Conservation (phyloP, 2,113 vertebrate genomes). For the Mellivora capensis region DNA sequence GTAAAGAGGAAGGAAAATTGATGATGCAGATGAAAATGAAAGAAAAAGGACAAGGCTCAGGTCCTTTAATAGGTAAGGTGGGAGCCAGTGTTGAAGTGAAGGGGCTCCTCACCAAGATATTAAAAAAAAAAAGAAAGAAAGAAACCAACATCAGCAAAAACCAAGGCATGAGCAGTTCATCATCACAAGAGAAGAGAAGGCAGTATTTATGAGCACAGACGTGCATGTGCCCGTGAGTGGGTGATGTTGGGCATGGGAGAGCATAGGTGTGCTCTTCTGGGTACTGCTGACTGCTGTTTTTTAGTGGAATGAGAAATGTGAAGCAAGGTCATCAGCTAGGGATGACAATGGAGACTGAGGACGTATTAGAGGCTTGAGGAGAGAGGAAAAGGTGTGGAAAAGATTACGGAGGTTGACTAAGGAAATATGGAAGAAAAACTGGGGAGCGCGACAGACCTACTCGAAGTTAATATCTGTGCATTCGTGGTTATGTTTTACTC, state of each 20-base stretch:
- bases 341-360: background rate
- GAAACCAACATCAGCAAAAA: background rate
- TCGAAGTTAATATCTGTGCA: background rate
- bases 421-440: background rate
- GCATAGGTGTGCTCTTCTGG: accelerated
- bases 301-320: background rate
- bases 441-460: background rate
- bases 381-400: background rate
- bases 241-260: background rate
- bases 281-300: background rate
- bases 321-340: background rate
- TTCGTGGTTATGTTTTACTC: background rate
- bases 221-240: background rate
- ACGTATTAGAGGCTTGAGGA: background rate
- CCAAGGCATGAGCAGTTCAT: background rate
- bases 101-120: background rate
- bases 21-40: background rate
- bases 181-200: background rate
- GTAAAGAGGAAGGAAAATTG: background rate
- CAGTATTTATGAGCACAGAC: background rate
- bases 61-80: background rate
- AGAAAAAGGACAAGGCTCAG: background rate
- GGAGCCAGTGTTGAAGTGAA: background rate
- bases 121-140: no score
- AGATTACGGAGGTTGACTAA: background rate